Evolutionary conservation across 2,113 vertebrate genomes (phyloP).

Genomic region (Odocoileus hemionus): DNA sequence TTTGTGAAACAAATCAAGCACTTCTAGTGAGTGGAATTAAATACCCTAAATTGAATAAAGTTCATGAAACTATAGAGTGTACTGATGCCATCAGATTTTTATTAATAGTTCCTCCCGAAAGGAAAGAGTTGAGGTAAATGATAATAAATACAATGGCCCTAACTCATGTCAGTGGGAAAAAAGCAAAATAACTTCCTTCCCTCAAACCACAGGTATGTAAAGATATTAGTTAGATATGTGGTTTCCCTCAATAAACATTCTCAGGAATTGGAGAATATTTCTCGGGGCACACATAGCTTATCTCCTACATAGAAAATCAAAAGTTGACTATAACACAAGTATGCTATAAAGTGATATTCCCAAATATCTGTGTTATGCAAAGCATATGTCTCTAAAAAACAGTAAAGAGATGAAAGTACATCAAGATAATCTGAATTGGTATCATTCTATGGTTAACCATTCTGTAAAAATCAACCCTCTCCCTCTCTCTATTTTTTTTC

Average conservation of each 20-base stretch:
- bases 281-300: neutral
- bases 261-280: neutral
- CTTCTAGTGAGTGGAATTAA: constrained; percentile 32
- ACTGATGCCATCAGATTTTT: neutral
- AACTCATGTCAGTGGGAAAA: neutral
- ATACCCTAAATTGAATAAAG: constrained; percentile 13
- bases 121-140: neutral
- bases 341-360: neutral
- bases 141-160: neutral
- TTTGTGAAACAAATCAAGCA: constrained; percentile 32
- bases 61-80: neutral
- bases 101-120: neutral
- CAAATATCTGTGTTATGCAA: neutral
- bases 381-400: neutral
- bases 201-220: neutral
- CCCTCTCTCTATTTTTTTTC: neutral
- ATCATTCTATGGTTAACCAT: neutral
- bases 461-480: neutral
- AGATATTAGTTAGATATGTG: neutral
- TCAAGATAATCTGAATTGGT: neutral
- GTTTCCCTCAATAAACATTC: neutral
- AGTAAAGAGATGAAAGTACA: neutral
- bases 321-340: neutral
- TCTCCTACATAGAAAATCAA: neutral
- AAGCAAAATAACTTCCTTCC: neutral